phyloP scores from a whole-genome alignment of 2,113 vertebrate species.

The Anthoscopus minutus region DNA sequence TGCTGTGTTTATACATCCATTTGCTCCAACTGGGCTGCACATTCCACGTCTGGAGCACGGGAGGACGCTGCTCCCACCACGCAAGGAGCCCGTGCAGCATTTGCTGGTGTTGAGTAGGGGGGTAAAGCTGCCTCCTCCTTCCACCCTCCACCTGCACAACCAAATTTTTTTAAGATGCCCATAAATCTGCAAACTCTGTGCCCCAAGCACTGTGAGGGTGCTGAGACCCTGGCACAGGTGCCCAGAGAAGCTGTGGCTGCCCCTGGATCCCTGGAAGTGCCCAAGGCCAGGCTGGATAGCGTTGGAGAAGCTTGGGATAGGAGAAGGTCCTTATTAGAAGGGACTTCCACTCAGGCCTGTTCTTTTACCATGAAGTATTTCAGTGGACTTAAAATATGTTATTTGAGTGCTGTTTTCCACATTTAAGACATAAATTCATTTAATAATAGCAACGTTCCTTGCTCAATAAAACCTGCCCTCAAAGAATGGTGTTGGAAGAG shows the following conservation, averaged over 20 bases:
- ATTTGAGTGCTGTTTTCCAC: background rate
- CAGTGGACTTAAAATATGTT: background rate
- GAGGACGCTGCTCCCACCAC: background rate
- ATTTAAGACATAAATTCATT: background rate
- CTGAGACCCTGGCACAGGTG: accelerated
- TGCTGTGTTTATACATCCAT: background rate
- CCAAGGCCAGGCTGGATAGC: accelerated
- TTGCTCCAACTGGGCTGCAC: background rate
- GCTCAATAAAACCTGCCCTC: background rate
- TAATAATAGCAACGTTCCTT: background rate
- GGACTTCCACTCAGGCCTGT: background rate
- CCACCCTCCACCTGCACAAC: background rate
- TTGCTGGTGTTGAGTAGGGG: background rate
- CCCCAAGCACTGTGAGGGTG: background rate
- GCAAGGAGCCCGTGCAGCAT: accelerated
- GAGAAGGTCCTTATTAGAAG: accelerated
- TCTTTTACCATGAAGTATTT: background rate
- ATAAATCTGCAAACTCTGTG: background rate
- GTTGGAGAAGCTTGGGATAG: accelerated
- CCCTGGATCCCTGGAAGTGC: background rate
- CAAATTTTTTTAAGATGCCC: background rate
- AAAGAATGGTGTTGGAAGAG: background rate
- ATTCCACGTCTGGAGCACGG: background rate
- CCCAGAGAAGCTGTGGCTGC: background rate
- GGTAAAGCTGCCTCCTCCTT: background rate